These are phyloP conservation scores for Tympanuchus pallidicinctus DNA, from an alignment of 2,113 vertebrate genomes.

Conservation along the genomic window DNA sequence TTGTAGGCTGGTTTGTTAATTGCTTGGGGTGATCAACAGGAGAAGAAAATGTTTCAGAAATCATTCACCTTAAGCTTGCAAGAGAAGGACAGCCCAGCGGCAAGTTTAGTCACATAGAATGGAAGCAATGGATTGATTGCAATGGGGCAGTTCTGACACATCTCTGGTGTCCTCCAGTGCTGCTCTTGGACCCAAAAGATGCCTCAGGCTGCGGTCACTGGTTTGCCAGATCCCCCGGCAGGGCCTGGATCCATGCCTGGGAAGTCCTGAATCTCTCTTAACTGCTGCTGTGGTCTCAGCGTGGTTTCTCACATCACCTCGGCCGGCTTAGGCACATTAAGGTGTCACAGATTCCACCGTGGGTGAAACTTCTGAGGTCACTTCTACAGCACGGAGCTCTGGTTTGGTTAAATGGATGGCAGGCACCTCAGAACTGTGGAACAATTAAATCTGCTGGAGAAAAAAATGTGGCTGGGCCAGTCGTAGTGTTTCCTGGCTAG, in stretches of 20 bases:
- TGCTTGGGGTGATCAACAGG: neutral
- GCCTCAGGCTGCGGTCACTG: neutral
- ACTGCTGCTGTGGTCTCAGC: accelerated
- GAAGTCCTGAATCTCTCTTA: neutral
- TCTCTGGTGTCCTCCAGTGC: neutral
- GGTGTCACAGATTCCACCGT: neutral
- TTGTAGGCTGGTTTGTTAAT: neutral
- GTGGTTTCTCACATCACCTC: neutral
- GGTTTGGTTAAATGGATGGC: neutral
- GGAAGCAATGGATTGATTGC: neutral
- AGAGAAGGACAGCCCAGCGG: neutral
- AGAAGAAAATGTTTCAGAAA: neutral
- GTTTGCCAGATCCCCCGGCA: no score
- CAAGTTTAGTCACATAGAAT: neutral
- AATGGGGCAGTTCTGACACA: neutral
- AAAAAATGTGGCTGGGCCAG: neutral
- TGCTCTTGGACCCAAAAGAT: neutral
- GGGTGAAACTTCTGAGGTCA: neutral
- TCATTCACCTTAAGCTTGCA: neutral
- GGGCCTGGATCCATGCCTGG: neutral
- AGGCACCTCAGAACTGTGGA: neutral
- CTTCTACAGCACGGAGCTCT: neutral
- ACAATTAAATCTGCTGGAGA: neutral
- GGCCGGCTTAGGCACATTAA: neutral
- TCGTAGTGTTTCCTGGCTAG: neutral